Conservation (phyloP, 2,113 vertebrate species). For the Onychostruthus taczanowskii region DNA sequence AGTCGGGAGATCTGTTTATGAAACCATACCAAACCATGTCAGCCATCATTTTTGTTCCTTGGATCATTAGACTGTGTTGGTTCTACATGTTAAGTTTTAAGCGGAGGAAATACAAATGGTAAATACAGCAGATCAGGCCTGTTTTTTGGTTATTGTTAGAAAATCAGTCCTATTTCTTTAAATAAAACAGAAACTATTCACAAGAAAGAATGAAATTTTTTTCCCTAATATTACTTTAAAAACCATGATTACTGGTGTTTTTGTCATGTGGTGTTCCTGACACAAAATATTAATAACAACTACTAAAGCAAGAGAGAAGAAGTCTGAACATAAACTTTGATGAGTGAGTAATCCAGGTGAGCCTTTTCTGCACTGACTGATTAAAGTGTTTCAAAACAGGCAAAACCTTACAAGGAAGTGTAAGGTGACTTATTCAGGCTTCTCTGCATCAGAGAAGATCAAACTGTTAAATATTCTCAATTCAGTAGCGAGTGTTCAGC, state of each 20-base stretch:
- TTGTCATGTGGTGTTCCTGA: neutral
- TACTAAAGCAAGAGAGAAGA: neutral
- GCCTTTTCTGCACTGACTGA: neutral
- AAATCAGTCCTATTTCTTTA: neutral
- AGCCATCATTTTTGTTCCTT: neutral
- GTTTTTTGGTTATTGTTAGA: neutral
- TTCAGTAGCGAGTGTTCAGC: neutral
- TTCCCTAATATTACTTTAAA: neutral
- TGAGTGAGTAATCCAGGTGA: neutral
- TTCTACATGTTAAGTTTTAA: neutral
- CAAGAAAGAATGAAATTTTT: neutral
- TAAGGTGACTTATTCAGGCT: neutral
- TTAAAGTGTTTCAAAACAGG: neutral
- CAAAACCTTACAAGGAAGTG: neutral
- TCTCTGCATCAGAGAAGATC: neutral
- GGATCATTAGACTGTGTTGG: neutral
- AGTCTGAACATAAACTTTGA: neutral
- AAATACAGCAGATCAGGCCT: neutral
- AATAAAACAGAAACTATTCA: neutral
- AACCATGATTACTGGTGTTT: neutral
- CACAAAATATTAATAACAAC: neutral
- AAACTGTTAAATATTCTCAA: neutral
- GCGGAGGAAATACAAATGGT: neutral
- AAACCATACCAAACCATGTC: neutral
- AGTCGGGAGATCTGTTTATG: neutral